A percentile compares a stretch with the other conserved stretches of the same genome.
phyloP scores from a whole-genome alignment of 1,140 invertebrate species.

The Lasaia peninsularis region DNA sequence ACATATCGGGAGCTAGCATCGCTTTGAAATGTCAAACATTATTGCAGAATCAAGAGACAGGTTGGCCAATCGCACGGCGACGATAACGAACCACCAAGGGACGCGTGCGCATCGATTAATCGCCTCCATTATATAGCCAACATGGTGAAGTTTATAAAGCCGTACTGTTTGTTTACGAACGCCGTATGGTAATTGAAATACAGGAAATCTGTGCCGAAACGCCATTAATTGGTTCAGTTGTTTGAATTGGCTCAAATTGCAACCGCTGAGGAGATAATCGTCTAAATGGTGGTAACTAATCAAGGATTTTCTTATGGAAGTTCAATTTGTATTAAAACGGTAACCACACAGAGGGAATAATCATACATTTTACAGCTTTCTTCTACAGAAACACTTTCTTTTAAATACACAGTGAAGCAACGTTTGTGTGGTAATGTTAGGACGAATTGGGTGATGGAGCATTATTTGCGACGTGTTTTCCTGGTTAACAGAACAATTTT shows the following conservation, averaged over 20 bases:
- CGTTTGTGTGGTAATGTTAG: no score
- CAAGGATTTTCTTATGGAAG: no score
- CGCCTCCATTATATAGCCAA: conserved; percentile 39
- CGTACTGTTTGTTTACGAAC: conserved; percentile 21
- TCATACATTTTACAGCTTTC: no score
- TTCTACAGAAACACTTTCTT: no score
- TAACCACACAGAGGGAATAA: background rate
- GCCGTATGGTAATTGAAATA: conserved; percentile 2
- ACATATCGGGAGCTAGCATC: conserved; percentile 5
- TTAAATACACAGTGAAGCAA: no score
- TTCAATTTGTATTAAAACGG: no score
- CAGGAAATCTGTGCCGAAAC: conserved; percentile 11
- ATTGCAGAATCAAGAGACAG: conserved; percentile 16
- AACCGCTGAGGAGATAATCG: background rate
- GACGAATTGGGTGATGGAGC: no score
- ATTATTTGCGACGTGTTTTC: no score
- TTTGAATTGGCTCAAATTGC: conserved; percentile 6
- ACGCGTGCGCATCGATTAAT: conserved; percentile 45
- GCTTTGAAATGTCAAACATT: conserved; percentile 9
- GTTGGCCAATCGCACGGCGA: conserved; percentile 31
- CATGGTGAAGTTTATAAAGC: conserved; percentile 27
- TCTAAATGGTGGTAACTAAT: background rate
- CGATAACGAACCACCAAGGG: conserved; percentile 41
- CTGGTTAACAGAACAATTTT: no score
- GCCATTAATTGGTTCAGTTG: conserved; percentile 4